Evolutionary conservation across 2,113 vertebrate genomes (phyloP), one percentile per base, ranked within the genome.

Genomic region (Glaucomys volans): DNA sequence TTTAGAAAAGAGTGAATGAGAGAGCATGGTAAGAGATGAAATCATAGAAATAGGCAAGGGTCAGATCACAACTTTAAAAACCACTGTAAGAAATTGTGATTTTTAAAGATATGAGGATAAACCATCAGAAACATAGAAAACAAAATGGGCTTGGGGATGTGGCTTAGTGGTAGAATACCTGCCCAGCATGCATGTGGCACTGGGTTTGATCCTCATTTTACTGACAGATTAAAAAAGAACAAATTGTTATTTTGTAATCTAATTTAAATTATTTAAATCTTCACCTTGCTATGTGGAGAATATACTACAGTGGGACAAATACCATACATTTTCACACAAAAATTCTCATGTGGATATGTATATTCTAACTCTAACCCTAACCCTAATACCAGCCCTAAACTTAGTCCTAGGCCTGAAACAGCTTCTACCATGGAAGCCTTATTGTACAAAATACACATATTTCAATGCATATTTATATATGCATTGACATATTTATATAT

Each of bases 231-330:
- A 72, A 72, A 66, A 32, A 62, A 26, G 57, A 26, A 62, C 59
- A 62, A 26, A 62, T 62, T 26, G 24, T 26, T 10, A 62, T 28
- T n/a, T n/a, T n/a, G 24, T 74, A 79, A 50, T 47, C 30, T 76
- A 40, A 90, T n/a, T 83, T 80, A 75, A 95, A 35, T 75, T 83
- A 94, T 50, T 76, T 84, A 75, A 44, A 37, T 44, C 18, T 50
- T 80, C 18, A 85, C 66, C 26, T 79, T 92, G 28, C 5, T 57
- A 30, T 92, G 59, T 72, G 74, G 42, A 72, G 76, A 76, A 75
- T 72, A 59, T 77, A 90, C 20, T 24, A 69, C 12, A 47, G 5
- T 44, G 35, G 20, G 57, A 76, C 20, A 71, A 86, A n/a, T 57
- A 18, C 28, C 85, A 86, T 57, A 57, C 20, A 57, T 57, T 57